Evolutionary conservation across 2,888 invertebrate genomes (phyloP).

Genomic region (Thymelicus sylvestris): DNA sequence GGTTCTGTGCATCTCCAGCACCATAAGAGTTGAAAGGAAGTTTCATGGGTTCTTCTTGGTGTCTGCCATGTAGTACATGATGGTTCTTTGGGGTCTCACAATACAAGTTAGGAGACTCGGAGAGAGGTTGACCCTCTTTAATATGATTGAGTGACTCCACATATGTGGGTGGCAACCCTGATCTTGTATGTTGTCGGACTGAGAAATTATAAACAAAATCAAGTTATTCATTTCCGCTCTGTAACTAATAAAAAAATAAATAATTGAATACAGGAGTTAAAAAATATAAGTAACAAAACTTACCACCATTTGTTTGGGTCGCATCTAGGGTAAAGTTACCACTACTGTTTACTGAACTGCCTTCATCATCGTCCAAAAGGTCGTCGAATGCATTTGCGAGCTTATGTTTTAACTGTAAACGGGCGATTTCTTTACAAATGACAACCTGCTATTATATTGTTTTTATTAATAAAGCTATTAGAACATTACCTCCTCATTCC

Average conservation of each 20-base stretch:
- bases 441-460: neutral
- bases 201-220: neutral
- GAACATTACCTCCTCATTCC: slow-evolving; percentile 86
- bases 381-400: slow-evolving; percentile 89
- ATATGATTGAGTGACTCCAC: slow-evolving; percentile 73
- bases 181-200: slow-evolving; percentile 59
- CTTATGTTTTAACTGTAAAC: slow-evolving; percentile 85
- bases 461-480: slow-evolving; percentile 9
- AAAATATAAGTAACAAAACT: neutral
- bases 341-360: slow-evolving; percentile 85
- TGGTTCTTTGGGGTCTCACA: slow-evolving; percentile 73
- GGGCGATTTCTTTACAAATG: neutral
- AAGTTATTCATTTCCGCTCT: neutral
- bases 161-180: slow-evolving; percentile 73
- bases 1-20: slow-evolving; percentile 77
- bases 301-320: slow-evolving; percentile 62
- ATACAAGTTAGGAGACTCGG: slow-evolving; percentile 67
- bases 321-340: slow-evolving; percentile 74
- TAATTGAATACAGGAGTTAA: too few species aligned
- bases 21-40: slow-evolving; percentile 68
- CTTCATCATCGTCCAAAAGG: slow-evolving; percentile 87
- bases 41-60: slow-evolving; percentile 65
- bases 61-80: slow-evolving; percentile 53
- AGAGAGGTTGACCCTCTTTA: slow-evolving; percentile 64
- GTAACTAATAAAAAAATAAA: too few species aligned